These are phyloP conservation scores for Lamellibrachia luymesi DNA, from an alignment of 1,140 invertebrate species.

Conservation along the genomic window DNA sequence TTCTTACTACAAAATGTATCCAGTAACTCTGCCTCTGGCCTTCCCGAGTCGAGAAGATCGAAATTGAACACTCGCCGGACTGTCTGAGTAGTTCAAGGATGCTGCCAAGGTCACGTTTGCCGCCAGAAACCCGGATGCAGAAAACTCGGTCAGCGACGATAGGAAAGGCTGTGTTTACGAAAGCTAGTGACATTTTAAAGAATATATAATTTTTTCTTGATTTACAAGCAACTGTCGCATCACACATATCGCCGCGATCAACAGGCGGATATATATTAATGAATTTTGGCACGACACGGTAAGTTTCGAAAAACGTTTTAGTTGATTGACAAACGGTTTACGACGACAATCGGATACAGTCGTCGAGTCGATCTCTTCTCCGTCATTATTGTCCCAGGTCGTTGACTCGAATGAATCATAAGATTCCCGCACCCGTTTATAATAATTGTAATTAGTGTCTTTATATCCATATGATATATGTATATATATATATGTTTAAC, in stretches of 20 bases:
- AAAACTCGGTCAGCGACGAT: background rate
- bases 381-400: background rate
- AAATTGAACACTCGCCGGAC: background rate
- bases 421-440: background rate
- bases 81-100: background rate
- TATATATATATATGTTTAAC: background rate
- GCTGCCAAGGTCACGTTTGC: slow-evolving; percentile 2
- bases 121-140: background rate
- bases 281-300: background rate
- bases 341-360: background rate
- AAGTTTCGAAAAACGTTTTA: background rate
- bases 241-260: background rate
- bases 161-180: background rate
- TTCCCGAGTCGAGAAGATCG: background rate
- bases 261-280: background rate
- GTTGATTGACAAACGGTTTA: background rate
- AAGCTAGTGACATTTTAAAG: background rate
- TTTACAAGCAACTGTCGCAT: background rate
- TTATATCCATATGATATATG: background rate
- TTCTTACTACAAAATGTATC: background rate
- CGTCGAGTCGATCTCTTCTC: background rate
- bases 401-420: background rate
- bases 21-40: background rate
- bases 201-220: background rate
- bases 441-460: background rate